Conservation (phyloP, 2,113 vertebrate species). For the Rissa tridactyla region DNA sequence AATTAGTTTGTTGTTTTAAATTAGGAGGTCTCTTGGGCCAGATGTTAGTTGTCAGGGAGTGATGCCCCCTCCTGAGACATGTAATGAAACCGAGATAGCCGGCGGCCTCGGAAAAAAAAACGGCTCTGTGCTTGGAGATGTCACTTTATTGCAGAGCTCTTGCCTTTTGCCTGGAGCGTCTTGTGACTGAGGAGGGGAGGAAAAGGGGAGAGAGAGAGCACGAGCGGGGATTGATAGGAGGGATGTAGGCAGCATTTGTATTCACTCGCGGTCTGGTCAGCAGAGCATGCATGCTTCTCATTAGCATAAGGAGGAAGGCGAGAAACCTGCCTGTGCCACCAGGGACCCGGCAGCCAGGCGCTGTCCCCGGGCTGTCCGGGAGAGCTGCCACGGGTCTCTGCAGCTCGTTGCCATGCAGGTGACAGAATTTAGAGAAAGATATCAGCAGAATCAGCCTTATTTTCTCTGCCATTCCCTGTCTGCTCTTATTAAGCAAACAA, state of each 20-base stretch:
- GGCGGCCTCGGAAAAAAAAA: background rate
- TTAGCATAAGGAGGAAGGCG: conserved; percentile 18
- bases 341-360: background rate
- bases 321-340: background rate
- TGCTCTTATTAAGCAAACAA: background rate
- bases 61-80: conserved; percentile 68
- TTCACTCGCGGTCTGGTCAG: conserved; percentile 8
- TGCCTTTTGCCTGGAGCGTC: conserved; percentile 30
- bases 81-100: conserved; percentile 69
- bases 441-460: background rate
- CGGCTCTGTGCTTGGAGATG: background rate
- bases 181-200: background rate
- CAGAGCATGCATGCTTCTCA: conserved; percentile 8
- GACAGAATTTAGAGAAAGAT: background rate
- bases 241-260: conserved; percentile 16
- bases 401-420: background rate
- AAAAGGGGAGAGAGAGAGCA: background rate
- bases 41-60: conserved; percentile 71
- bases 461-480: background rate
- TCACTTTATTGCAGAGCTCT: background rate
- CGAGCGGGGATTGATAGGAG: background rate
- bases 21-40: conserved; percentile 72
- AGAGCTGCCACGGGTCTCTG: background rate
- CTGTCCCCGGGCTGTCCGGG: background rate
- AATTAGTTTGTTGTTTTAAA: conserved; percentile 75